These are phyloP conservation scores for Caloenas nicobarica DNA, from an alignment of 2,113 vertebrate species.

Conservation along the genomic window DNA sequence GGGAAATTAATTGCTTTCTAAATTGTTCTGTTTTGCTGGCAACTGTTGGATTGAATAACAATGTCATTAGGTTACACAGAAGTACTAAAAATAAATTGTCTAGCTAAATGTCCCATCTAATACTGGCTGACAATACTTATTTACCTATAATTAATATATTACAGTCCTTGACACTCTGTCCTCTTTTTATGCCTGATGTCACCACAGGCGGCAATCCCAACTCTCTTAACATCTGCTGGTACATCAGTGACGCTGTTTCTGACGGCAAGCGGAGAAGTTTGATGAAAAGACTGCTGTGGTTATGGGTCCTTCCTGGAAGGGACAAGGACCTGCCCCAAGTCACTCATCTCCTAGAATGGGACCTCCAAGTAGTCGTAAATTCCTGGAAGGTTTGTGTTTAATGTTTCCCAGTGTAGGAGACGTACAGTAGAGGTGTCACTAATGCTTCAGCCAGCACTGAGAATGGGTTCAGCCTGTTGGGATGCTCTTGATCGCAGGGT, in stretches of 20 bases:
- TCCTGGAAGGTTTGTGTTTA: background rate
- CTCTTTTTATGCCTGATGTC: background rate
- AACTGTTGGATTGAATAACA: background rate
- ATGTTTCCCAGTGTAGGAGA: background rate
- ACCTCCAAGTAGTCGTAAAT: background rate
- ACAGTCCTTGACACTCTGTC: background rate
- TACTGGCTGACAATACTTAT: background rate
- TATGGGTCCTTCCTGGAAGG: background rate
- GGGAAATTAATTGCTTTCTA: background rate
- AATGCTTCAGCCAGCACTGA: background rate
- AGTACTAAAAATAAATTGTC: background rate
- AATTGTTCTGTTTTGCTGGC: background rate
- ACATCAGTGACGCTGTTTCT: too few relatives aligned
- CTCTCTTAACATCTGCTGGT: background rate
- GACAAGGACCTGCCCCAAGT: background rate
- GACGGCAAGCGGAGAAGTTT: background rate
- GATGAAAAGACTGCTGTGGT: background rate
- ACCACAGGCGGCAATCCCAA: background rate
- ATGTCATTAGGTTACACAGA: background rate
- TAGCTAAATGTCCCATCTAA: background rate
- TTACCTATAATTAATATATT: background rate
- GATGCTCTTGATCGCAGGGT: background rate
- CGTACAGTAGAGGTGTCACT: background rate
- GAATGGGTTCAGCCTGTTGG: background rate
- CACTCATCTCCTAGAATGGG: background rate